A percentile compares a stretch with the other conserved stretches of the same genome.
These are phyloP conservation scores for Itoplectis maculator DNA, from an alignment of 2,888 invertebrate species.

Conservation along the genomic window DNA sequence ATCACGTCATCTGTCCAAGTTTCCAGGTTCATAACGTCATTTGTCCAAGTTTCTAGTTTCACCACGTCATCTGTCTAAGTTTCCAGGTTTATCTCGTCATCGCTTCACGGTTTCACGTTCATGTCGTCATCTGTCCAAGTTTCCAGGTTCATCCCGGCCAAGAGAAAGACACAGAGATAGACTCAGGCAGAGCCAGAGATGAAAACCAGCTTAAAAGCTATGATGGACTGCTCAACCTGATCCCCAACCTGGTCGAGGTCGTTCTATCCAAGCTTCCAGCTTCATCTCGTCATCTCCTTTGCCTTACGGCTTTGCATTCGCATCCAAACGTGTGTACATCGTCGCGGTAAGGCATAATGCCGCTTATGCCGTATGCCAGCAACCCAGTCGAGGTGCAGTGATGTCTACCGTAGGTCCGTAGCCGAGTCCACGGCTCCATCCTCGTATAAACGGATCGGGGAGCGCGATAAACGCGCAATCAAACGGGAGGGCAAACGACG, in stretches of 20 bases:
- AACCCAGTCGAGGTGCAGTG: too few relatives aligned
- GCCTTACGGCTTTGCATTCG: constrained; percentile 24
- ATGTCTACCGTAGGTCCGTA: too few relatives aligned
- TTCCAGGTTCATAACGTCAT: too few relatives aligned
- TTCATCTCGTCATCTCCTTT: constrained; percentile 64
- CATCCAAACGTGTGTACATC: constrained; percentile 14
- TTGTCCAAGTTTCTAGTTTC: too few relatives aligned
- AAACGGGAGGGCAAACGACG: constrained; percentile 67
- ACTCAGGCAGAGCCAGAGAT: neutral
- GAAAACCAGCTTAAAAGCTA: constrained; percentile 32
- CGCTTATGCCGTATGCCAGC: too few relatives aligned
- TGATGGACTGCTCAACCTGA: constrained; percentile 46
- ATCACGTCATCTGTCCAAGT: too few relatives aligned
- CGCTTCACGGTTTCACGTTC: too few relatives aligned
- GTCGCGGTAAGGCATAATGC: constrained; percentile 14
- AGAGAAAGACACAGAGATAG: constrained; percentile 8
- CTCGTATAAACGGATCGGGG: constrained; percentile 65
- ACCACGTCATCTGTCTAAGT: too few relatives aligned
- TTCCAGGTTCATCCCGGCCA: too few relatives aligned
- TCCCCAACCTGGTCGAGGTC: constrained; percentile 61
- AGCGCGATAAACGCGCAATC: constrained; percentile 68
- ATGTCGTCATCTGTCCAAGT: too few relatives aligned
- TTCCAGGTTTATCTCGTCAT: too few relatives aligned
- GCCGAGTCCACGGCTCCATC: constrained; percentile 22
- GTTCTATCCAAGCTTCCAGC: constrained; percentile 33